Evolutionary conservation across 2,113 vertebrate genomes (phyloP).

Genomic region (Hiodon alosoides): DNA sequence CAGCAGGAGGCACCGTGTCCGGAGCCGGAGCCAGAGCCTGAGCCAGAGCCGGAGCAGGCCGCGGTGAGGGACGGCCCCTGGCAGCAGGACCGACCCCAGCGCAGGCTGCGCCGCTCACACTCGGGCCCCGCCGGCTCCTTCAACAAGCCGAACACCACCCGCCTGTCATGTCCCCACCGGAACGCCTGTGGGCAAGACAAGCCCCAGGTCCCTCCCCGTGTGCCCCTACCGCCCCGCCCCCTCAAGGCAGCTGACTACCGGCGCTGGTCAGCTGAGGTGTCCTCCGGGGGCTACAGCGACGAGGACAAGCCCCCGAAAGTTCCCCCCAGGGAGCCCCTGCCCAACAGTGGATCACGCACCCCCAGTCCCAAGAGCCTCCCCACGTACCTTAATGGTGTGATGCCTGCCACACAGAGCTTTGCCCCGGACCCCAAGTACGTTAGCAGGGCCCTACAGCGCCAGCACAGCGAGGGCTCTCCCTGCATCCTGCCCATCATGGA

Average conservation of each 20-base stretch:
- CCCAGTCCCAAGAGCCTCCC: slow-evolving; percentile 90
- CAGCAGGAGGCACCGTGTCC: not conserved
- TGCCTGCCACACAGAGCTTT: slow-evolving; percentile 97
- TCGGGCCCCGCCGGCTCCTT: slow-evolving; percentile 77
- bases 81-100: slow-evolving; percentile 55
- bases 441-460: slow-evolving; percentile 80
- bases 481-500: slow-evolving; percentile 95
- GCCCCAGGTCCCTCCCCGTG: slow-evolving; percentile 81
- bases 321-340: slow-evolving; percentile 81
- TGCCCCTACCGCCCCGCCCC: slow-evolving; percentile 76
- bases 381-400: slow-evolving; percentile 89
- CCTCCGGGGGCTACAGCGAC: slow-evolving; percentile 66
- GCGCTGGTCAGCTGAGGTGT: slow-evolving; percentile 65
- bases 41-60: not conserved
- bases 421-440: slow-evolving; percentile 94
- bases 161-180: slow-evolving; percentile 49
- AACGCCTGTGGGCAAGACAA: slow-evolving; percentile 67
- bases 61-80: slow-evolving; percentile 27
- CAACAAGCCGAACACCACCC: slow-evolving; percentile 58
- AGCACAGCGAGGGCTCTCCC: slow-evolving; percentile 75
- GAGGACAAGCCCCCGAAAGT: slow-evolving; percentile 86
- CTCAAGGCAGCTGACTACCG: slow-evolving; percentile 62
- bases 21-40: not conserved
- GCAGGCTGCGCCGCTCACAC: slow-evolving; percentile 65
- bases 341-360: slow-evolving; percentile 74